phyloP scores from a whole-genome alignment of 2,113 vertebrate genomes.

The Bubo blakistoni region DNA sequence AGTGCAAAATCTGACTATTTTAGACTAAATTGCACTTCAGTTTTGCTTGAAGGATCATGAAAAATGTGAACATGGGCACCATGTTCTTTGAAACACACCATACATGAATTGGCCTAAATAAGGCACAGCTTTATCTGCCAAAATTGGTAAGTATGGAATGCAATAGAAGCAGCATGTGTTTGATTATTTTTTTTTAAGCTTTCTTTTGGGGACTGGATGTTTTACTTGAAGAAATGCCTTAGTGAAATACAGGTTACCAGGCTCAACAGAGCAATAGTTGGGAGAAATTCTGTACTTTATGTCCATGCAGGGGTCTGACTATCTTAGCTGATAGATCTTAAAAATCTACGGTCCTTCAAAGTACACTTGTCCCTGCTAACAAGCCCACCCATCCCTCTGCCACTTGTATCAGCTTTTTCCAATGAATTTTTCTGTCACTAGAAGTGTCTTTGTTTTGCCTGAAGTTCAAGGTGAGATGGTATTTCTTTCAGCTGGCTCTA shows the following conservation, averaged over 20 bases:
- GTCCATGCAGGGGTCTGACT: neutral
- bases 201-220: neutral
- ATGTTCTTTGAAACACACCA: neutral
- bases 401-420: neutral
- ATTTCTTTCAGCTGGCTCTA: neutral
- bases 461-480: slow-evolving; percentile 2
- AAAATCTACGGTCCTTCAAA: neutral
- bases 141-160: neutral
- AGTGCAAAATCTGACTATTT: neutral
- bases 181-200: neutral
- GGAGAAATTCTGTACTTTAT: neutral
- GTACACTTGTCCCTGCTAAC: neutral
- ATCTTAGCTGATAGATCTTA: neutral
- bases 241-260: neutral
- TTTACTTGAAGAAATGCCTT: neutral
- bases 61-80: neutral
- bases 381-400: neutral
- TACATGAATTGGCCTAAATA: neutral
- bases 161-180: neutral
- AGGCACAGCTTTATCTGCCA: neutral
- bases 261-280: neutral
- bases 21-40: neutral
- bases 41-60: neutral
- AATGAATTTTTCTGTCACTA: neutral
- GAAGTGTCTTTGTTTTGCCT: neutral